Evolutionary conservation across 2,797 vertebrate species (phyloP).

Genomic region (Phylloscopus collybita): DNA sequence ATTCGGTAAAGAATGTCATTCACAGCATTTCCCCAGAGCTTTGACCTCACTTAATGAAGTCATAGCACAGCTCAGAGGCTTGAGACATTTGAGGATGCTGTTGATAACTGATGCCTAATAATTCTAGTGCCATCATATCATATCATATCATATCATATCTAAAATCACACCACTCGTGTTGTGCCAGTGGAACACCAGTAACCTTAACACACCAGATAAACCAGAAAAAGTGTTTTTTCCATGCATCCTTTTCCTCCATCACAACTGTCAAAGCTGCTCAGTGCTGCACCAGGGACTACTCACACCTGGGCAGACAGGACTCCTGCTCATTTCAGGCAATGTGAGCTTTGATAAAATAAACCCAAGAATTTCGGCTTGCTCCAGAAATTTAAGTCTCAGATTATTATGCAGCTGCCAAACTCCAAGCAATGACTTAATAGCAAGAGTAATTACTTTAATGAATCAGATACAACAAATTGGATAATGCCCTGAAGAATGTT

Average conservation of each 20-base stretch:
- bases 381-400: background rate
- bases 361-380: background rate
- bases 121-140: background rate
- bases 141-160: background rate
- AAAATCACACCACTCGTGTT: background rate
- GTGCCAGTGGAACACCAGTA: background rate
- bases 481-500: slow-evolving; percentile 56
- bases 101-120: background rate
- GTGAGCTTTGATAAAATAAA: background rate
- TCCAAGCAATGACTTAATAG: background rate
- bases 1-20: background rate
- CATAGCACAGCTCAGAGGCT: background rate
- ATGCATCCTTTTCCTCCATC: background rate
- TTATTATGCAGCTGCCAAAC: slow-evolving; percentile 9
- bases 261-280: background rate
- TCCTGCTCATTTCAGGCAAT: background rate
- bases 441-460: slow-evolving; percentile 54
- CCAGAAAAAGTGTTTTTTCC: background rate
- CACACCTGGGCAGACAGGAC: background rate
- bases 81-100: background rate
- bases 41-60: background rate
- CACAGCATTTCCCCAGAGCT: background rate
- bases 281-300: background rate
- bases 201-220: background rate
- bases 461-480: slow-evolving; percentile 59